A percentile compares a stretch with the other conserved stretches of the same genome.
Conservation (phyloP, 2,888 invertebrate genomes). For the Agrotis ipsilon region DNA sequence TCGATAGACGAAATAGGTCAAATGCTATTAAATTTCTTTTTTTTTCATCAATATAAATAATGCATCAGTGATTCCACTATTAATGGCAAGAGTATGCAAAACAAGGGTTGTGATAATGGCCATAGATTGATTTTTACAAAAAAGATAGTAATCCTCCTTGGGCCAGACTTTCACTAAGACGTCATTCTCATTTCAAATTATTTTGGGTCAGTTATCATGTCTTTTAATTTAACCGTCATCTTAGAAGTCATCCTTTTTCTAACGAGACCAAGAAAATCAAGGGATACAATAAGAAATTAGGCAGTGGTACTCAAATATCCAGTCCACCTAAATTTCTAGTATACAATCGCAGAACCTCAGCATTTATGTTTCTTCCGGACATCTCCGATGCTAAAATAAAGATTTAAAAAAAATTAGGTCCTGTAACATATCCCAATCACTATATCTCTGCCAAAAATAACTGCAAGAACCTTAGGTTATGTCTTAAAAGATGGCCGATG, state of each 20-base stretch:
- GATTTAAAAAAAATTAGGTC: too few species aligned
- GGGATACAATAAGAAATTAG: neutral
- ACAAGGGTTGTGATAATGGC: neutral
- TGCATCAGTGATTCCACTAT: neutral
- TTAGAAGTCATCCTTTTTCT: neutral
- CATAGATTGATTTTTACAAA: too few species aligned
- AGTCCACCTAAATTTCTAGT: too few species aligned
- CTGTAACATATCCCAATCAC: too few species aligned
- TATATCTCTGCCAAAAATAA: too few species aligned
- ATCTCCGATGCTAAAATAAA: too few species aligned
- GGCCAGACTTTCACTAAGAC: neutral
- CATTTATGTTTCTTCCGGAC: too few species aligned
- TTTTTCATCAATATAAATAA: neutral
- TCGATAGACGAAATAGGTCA: conserved; percentile 45
- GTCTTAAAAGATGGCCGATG: neutral
- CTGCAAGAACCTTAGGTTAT: neutral
- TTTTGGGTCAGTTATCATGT: neutral
- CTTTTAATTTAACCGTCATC: neutral
- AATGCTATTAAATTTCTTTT: conserved; percentile 4
- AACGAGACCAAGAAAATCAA: neutral
- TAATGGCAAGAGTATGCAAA: neutral
- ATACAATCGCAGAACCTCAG: too few species aligned
- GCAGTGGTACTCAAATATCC: neutral
- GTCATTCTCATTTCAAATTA: too few species aligned
- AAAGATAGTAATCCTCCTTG: too few species aligned